These are phyloP conservation scores for Littorina saxatilis DNA, from an alignment of 1,140 invertebrate species.

Conservation along the genomic window DNA sequence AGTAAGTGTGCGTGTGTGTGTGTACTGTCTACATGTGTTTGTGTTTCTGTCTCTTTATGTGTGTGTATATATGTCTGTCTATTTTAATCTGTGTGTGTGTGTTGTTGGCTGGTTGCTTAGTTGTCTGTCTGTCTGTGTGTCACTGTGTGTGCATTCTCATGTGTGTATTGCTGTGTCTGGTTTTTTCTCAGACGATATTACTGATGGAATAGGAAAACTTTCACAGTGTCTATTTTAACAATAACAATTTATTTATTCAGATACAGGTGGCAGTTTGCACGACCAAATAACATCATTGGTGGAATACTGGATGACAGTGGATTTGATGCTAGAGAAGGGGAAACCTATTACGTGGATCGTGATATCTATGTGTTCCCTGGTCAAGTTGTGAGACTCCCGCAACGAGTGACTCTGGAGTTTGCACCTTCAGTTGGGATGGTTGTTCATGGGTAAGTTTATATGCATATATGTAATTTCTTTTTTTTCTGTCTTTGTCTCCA, in stretches of 20 bases:
- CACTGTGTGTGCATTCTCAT: too few species aligned
- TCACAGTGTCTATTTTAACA: too few species aligned
- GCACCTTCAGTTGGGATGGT: conserved; percentile 96
- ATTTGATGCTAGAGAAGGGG: conserved; percentile 47
- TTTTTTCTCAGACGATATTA: too few species aligned
- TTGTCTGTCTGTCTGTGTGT: too few species aligned
- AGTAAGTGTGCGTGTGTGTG: conserved; percentile 21
- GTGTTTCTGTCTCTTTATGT: too few species aligned
- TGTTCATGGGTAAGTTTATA: conserved; percentile 83
- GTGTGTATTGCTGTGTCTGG: too few species aligned
- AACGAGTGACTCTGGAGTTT: conserved; percentile 89
- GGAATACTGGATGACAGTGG: conserved; percentile 58
- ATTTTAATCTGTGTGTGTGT: too few species aligned
- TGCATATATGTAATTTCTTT: too few species aligned
- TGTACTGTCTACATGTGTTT: too few species aligned
- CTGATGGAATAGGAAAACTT: too few species aligned
- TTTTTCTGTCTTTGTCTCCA: not conserved
- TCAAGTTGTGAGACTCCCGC: conserved; percentile 66
- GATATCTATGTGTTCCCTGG: conserved; percentile 70
- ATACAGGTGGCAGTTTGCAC: conserved; percentile 58
- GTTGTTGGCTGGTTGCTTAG: too few species aligned
- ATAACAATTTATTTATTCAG: not conserved
- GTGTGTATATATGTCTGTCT: too few species aligned
- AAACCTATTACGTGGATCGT: conserved; percentile 68
- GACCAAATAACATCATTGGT: conserved; percentile 59